Conservation (phyloP, 1,140 invertebrate genomes). For the Dreissena rostriformis region DNA sequence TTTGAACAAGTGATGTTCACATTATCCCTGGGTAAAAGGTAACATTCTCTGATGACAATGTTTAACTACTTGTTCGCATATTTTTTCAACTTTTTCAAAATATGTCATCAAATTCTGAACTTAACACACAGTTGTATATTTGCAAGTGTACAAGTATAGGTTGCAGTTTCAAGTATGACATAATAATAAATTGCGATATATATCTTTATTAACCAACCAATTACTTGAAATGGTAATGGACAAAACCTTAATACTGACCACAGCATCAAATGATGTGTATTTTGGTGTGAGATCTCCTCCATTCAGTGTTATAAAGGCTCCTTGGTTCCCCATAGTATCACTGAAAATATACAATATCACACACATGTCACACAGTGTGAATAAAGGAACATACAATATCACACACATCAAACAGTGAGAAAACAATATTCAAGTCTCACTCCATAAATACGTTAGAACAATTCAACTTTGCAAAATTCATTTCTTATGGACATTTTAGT, state of each 20-base stretch:
- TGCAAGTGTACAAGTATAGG: neutral
- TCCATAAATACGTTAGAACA: too few species aligned
- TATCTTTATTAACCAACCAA: neutral
- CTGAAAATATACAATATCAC: conserved; percentile 83
- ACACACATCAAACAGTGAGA: too few species aligned
- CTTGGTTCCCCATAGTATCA: conserved; percentile 99
- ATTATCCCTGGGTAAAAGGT: too few species aligned
- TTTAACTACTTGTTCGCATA: too few species aligned
- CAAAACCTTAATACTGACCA: conserved; percentile 87
- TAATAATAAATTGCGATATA: neutral
- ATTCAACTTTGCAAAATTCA: too few species aligned
- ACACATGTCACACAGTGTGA: too few species aligned
- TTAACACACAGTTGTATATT: neutral
- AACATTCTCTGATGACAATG: too few species aligned
- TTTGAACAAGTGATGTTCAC: too few species aligned
- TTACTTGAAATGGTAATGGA: neutral
- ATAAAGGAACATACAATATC: too few species aligned
- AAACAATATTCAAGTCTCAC: too few species aligned
- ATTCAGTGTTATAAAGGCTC: conserved; percentile 97
- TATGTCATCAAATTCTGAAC: neutral
- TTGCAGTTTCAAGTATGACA: neutral
- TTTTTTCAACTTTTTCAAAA: neutral
- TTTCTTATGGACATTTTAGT: too few species aligned
- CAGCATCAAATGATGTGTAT: conserved; percentile 95
- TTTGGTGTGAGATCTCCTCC: conserved; percentile 93